phyloP scores from a whole-genome alignment of 1,140 invertebrate species.

The Cylas formicarius region DNA sequence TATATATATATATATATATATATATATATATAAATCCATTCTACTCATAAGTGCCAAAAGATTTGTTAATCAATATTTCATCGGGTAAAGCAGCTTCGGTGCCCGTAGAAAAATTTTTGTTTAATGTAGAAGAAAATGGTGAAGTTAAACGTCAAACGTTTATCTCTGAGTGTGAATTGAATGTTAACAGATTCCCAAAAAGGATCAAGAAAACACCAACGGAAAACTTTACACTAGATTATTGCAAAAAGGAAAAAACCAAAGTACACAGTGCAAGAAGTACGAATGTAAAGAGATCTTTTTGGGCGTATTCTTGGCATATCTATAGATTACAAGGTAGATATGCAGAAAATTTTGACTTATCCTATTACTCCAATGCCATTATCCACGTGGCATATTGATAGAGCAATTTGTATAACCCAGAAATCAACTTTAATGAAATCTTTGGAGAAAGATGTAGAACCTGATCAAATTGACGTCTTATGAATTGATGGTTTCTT shows the following conservation, averaged over 20 bases:
- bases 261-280: neutral
- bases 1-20: no score
- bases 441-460: slow-evolving; percentile 25
- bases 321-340: neutral
- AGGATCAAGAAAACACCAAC: no score
- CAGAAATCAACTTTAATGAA: no score
- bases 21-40: slow-evolving; percentile 26
- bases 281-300: slow-evolving; percentile 2
- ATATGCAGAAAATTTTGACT: slow-evolving; percentile 4
- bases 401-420: neutral
- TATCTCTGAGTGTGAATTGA: no score
- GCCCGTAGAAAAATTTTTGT: slow-evolving; percentile 25
- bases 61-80: slow-evolving; percentile 28
- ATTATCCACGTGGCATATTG: neutral
- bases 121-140: slow-evolving; percentile 26
- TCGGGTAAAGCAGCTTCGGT: slow-evolving; percentile 27
- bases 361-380: neutral
- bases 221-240: no score
- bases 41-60: slow-evolving; percentile 16
- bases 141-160: no score
- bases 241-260: no score
- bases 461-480: slow-evolving; percentile 25
- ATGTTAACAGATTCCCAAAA: no score
- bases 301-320: slow-evolving; percentile 6
- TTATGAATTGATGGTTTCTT: slow-evolving; percentile 22